Evolutionary conservation across 2,888 invertebrate species (phyloP).

Genomic region (Balanococcus diminutus): DNA sequence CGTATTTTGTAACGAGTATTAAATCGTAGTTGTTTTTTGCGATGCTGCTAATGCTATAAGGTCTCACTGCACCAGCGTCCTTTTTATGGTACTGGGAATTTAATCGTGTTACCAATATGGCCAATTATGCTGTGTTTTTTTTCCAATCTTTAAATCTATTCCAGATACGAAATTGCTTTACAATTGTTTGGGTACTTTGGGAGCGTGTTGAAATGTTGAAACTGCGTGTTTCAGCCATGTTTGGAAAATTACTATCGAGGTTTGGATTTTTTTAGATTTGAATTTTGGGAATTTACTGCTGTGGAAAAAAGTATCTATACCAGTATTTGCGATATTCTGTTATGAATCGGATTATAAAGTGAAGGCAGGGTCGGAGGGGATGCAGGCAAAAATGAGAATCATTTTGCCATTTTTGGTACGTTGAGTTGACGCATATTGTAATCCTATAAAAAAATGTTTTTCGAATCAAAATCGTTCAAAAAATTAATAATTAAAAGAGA

Average conservation of each 20-base stretch:
- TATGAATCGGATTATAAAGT: no score
- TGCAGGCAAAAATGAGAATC: no score
- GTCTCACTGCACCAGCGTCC: background rate
- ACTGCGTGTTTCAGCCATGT: background rate
- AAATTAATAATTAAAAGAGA: no score
- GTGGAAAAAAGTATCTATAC: no score
- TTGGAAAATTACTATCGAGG: background rate
- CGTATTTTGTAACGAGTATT: background rate
- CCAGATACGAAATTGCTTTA: background rate
- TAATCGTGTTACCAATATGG: constrained; percentile 10
- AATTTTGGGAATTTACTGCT: background rate
- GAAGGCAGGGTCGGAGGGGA: no score
- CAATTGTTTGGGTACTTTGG: background rate
- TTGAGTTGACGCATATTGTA: no score
- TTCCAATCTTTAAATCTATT: background rate
- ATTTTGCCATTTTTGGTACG: no score
- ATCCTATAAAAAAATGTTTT: no score
- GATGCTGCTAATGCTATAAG: background rate
- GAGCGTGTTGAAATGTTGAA: background rate
- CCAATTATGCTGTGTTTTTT: background rate
- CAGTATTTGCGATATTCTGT: no score
- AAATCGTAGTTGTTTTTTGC: background rate
- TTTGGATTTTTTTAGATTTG: background rate
- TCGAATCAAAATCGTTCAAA: no score
- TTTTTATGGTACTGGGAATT: constrained; percentile 11